Conservation (phyloP, 2,113 vertebrate genomes). For the Ailuropoda melanoleuca region DNA sequence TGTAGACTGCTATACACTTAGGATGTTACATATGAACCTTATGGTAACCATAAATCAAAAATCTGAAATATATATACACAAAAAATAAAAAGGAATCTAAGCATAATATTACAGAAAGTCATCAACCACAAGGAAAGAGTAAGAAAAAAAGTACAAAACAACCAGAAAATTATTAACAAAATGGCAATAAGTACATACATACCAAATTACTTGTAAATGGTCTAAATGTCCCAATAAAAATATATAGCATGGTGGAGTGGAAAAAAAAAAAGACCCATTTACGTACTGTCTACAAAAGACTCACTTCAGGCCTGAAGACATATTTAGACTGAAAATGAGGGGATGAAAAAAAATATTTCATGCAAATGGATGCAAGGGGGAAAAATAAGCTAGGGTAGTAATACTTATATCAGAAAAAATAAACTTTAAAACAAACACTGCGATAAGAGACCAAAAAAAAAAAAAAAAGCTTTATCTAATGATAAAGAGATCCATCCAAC, state of each 20-base stretch:
- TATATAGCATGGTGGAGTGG: not conserved
- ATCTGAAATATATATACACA: not conserved
- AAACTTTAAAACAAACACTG: not conserved
- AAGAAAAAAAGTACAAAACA: not conserved
- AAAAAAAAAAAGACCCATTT: not conserved
- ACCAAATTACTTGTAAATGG: not conserved
- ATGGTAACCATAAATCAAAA: not conserved
- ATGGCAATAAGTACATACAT: not conserved
- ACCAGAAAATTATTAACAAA: not conserved
- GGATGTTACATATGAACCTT: not conserved
- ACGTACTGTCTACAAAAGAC: not conserved
- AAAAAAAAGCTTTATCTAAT: not conserved
- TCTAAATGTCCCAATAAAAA: not conserved
- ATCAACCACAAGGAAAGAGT: not conserved
- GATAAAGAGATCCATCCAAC: not conserved
- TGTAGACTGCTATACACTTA: not conserved
- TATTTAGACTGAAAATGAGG: not conserved
- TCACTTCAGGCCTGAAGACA: not conserved
- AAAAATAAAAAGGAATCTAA: not conserved
- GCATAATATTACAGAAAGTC: not conserved
- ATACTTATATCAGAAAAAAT: not conserved
- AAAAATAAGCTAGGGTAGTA: not conserved
- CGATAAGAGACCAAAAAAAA: not conserved
- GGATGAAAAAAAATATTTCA: not conserved
- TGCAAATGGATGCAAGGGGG: not conserved